Evolutionary conservation across 2,888 invertebrate species (phyloP), one percentile per base, ranked within the genome.

Genomic region (Buathra laborator): DNA sequence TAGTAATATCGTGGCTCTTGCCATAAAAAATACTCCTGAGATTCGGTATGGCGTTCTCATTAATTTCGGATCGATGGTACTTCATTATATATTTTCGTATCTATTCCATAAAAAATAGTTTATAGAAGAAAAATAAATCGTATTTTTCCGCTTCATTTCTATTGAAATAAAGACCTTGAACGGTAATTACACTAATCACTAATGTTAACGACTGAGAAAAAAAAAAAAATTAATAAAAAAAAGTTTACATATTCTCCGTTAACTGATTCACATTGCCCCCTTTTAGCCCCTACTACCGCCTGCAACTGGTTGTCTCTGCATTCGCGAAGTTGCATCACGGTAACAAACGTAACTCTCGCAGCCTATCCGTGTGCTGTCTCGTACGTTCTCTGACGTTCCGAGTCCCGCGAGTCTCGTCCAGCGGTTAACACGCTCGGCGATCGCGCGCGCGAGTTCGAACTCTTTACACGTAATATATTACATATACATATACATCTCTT

Each of bases 391-490:
- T 19, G 64, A 64, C 37, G 64, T 66, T 66, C 75, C 48, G 44
- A 74, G 64, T 66, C 37, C 51, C 48, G 64, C 64, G 37, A 64
- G 75, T 75, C 32, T 76, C 75, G 75, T 66, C 14, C 19, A 66
- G 66, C 48, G 43, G 37, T 48, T 66, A 51, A 19, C 64, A 66
- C 66, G 51, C 43, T 43, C n/a, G 43, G 24, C 48, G 43, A 66
- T 37, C 62, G 62, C 51, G 12, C 51, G 12, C 51, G 64, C 75
- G 75, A 43, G 43, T 56, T 53, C 64, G 19, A 2, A 43, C 12
- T 66, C 14, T 51, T 14, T 2, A 29, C 19, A 12, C n/a, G 29
- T 59, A 59, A 24, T 10, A 56, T 19, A 14, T 29, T 4, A 14
- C 59, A 29, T n/a, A 29, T 4, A 19, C 14, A 48, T 48, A 48